Evolutionary conservation across 1,140 invertebrate genomes (phyloP).

Genomic region (Papilio glaucus): DNA sequence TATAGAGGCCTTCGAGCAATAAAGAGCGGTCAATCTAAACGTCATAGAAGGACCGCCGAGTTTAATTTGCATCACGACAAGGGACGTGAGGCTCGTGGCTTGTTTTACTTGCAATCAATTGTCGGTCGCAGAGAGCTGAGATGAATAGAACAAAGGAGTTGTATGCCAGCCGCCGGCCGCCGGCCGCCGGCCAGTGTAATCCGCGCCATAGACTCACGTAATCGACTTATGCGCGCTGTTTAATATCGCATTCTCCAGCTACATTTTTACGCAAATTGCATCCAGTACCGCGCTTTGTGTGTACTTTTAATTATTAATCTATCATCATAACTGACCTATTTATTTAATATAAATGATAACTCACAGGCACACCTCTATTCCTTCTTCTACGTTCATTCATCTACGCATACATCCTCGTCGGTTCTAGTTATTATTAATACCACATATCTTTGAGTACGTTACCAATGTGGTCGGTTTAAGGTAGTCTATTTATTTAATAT

Average conservation of each 20-base stretch:
- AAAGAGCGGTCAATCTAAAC: neutral
- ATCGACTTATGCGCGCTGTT: conserved; percentile 69
- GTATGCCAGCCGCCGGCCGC: conserved; percentile 44
- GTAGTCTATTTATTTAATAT: no score
- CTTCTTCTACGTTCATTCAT: no score
- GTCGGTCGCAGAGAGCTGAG: conserved; percentile 4
- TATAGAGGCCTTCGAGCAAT: neutral
- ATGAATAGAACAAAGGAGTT: conserved; percentile 49
- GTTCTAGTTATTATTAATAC: no score
- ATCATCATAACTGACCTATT: neutral
- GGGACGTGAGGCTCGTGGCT: neutral
- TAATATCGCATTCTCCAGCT: conserved; percentile 65
- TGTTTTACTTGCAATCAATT: conserved; percentile 29
- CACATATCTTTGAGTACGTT: no score
- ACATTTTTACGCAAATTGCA: conserved; percentile 68
- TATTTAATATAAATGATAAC: neutral
- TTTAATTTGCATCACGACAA: conserved; percentile 17
- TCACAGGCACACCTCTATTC: neutral
- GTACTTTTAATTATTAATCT: conserved; percentile 44
- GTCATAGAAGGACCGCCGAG: neutral
- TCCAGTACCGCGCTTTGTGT: conserved; percentile 39
- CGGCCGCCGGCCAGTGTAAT: conserved; percentile 60
- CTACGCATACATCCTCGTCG: no score
- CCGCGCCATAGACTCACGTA: conserved; percentile 61
- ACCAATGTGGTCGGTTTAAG: no score